These are phyloP conservation scores for Calonectris borealis DNA, from an alignment of 2,113 vertebrate genomes.

Conservation along the genomic window DNA sequence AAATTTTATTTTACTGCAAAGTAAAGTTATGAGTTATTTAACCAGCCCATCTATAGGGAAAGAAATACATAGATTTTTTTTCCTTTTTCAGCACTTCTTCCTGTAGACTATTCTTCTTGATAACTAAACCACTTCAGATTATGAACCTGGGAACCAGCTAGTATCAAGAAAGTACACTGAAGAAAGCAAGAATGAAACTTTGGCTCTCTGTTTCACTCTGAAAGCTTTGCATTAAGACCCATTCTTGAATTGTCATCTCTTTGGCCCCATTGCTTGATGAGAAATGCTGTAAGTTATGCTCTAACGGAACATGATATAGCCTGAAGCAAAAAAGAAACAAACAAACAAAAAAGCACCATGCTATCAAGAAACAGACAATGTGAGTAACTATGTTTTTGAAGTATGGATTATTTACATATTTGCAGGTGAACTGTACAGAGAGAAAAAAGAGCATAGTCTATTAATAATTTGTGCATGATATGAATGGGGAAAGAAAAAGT, in stretches of 20 bases:
- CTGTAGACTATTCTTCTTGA: not conserved
- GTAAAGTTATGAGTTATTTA: not conserved
- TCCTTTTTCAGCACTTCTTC: not conserved
- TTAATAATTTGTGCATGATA: not conserved
- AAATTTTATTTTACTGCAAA: not conserved
- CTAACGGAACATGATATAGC: not conserved
- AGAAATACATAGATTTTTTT: not conserved
- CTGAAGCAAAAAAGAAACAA: too few species aligned
- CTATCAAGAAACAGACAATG: not conserved
- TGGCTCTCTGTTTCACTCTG: not conserved
- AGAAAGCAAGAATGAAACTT: not conserved
- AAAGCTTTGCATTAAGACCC: not conserved
- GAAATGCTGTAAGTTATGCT: not conserved
- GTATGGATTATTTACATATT: not conserved
- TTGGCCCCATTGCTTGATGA: not conserved
- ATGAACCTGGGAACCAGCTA: not conserved
- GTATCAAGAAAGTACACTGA: not conserved
- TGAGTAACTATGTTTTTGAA: not conserved
- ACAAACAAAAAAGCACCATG: not conserved
- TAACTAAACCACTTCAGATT: not conserved
- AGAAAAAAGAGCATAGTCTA: not conserved
- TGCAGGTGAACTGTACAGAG: not conserved
- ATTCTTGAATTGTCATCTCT: not conserved
- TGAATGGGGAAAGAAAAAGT: slow-evolving; percentile 33
- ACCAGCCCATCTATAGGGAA: not conserved